Conservation (phyloP, 2,797 vertebrate genomes). For the Sylvilagus floridanus region DNA sequence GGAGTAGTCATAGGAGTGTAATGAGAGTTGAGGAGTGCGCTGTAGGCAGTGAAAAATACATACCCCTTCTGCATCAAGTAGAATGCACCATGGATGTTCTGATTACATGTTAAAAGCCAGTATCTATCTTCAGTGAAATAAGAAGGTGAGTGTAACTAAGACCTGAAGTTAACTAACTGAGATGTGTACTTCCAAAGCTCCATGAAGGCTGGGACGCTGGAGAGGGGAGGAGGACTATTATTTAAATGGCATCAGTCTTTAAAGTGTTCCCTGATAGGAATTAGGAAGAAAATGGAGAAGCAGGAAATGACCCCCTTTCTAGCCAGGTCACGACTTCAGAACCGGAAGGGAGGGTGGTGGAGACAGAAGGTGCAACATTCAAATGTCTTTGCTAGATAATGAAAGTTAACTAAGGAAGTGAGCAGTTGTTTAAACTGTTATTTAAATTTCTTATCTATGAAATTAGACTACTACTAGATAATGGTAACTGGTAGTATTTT, state of each 20-base stretch:
- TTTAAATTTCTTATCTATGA: neutral
- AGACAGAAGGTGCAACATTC: neutral
- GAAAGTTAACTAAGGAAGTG: rapidly evolving
- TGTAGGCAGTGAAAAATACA: neutral
- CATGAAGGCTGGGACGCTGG: neutral
- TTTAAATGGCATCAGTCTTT: neutral
- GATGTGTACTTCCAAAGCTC: rapidly evolving
- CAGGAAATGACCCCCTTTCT: neutral
- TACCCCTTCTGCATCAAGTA: neutral
- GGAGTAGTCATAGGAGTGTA: neutral
- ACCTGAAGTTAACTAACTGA: neutral
- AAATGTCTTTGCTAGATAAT: neutral
- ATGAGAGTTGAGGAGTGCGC: neutral
- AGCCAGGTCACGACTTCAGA: neutral
- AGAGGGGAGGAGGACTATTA: neutral
- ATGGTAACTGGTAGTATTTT: neutral
- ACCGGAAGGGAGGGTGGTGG: neutral
- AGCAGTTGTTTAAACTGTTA: neutral
- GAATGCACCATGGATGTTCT: neutral
- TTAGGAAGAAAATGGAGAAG: neutral
- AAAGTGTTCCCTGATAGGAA: neutral
- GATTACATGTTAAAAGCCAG: neutral
- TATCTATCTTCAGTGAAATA: neutral
- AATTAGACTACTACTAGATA: neutral
- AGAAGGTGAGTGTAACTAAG: neutral